These are phyloP conservation scores for Gallinago jamesoni DNA, from an alignment of 2,113 vertebrate species.

Conservation along the genomic window DNA sequence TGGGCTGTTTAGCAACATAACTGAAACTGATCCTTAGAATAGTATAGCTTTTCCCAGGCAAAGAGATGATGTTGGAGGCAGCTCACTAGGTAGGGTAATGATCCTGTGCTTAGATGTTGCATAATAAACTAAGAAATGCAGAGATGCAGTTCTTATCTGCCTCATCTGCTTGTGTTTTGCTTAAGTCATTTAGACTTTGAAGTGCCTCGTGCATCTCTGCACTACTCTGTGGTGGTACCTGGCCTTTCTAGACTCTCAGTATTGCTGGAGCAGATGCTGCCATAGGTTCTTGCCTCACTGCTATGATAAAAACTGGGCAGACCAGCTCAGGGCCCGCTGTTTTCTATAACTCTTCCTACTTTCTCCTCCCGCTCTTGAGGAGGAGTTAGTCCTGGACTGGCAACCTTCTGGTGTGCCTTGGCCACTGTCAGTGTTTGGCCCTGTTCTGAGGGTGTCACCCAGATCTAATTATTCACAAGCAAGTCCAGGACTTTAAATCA, in stretches of 20 bases:
- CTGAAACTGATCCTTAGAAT: not conserved
- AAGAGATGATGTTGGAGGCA: not conserved
- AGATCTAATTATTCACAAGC: not conserved
- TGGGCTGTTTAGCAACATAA: not conserved
- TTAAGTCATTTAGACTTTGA: rapidly evolving
- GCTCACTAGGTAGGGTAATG: not conserved
- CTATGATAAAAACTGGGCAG: not conserved
- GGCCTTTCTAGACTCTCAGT: not conserved
- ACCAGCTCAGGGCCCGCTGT: not conserved
- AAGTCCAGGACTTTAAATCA: not conserved
- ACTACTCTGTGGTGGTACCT: not conserved
- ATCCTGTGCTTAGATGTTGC: rapidly evolving
- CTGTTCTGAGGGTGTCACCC: not conserved
- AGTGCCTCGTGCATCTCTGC: rapidly evolving
- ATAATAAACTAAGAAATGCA: rapidly evolving
- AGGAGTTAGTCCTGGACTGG: not conserved
- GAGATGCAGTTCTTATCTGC: not conserved
- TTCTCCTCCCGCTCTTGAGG: not conserved
- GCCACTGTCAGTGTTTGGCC: not conserved
- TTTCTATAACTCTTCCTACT: rapidly evolving
- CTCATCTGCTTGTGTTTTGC: rapidly evolving
- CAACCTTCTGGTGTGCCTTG: not conserved
- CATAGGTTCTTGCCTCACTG: rapidly evolving
- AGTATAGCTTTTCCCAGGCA: not conserved
- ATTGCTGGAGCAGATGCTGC: not conserved